Conservation (phyloP, 2,888 invertebrate species). For the Lepidocyrtoides sp. region DNA sequence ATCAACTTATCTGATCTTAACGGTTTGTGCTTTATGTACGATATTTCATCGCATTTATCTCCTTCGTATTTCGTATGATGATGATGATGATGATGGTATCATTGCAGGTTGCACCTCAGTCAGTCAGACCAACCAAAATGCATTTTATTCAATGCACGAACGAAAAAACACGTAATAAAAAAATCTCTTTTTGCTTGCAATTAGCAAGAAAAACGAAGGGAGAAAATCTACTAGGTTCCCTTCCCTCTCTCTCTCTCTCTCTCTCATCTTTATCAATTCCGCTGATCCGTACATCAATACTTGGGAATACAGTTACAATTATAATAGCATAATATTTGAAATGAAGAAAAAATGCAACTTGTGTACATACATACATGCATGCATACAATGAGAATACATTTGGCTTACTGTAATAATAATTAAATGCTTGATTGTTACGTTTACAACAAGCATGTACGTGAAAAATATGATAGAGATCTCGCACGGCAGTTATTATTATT, state of each 20-base stretch:
- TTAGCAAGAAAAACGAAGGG: background rate
- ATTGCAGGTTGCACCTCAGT: background rate
- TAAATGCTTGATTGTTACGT: background rate
- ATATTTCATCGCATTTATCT: background rate
- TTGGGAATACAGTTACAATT: background rate
- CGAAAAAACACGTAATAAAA: background rate
- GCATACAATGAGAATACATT: too few species aligned
- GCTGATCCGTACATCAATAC: background rate
- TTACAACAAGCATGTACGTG: background rate
- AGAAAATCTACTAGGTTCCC: background rate
- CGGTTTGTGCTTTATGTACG: conserved; percentile 40
- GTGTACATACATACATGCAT: too few species aligned
- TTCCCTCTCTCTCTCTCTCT: too few species aligned
- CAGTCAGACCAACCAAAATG: background rate
- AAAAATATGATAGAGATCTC: conserved; percentile 15
- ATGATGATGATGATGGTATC: background rate
- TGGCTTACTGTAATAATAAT: conserved; percentile 1
- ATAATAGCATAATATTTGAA: too few species aligned
- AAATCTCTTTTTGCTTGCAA: background rate
- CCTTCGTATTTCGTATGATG: background rate
- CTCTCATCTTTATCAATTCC: background rate
- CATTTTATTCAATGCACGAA: conserved; percentile 31
- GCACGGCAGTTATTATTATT: conserved; percentile 19
- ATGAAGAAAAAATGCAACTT: too few species aligned
- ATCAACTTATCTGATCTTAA: conserved; percentile 24